Percentiles rank a stretch among this genome's conserved stretches.
Conservation (phyloP, 1,140 invertebrate genomes). For the Drosophila dunni region DNA sequence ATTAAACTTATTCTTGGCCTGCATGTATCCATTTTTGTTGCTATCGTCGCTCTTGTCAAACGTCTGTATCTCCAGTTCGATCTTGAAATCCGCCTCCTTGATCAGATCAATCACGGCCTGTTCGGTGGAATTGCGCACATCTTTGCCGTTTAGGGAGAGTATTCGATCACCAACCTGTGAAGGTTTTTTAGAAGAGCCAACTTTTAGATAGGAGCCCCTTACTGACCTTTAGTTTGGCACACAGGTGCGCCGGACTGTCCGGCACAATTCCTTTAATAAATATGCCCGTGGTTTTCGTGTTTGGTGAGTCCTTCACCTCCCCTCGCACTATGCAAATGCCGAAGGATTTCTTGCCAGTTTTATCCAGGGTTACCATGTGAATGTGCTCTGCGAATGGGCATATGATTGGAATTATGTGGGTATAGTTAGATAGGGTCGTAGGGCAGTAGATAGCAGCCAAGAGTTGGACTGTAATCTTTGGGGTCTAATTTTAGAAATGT, state of each 20-base stretch:
- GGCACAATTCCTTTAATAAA: slow-evolving; percentile 99
- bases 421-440: too few species aligned
- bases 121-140: slow-evolving; percentile 95
- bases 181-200: background rate
- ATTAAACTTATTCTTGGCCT: slow-evolving; percentile 74
- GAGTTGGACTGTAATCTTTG: too few species aligned
- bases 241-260: slow-evolving; percentile 96
- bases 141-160: slow-evolving; percentile 96
- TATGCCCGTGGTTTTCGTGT: slow-evolving; percentile 92
- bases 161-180: slow-evolving; percentile 94
- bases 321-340: slow-evolving; percentile 99
- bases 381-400: slow-evolving; percentile 57
- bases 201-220: background rate
- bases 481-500: too few species aligned
- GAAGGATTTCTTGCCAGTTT: slow-evolving; percentile 86
- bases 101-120: slow-evolving; percentile 98
- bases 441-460: too few species aligned
- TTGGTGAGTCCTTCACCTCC: slow-evolving; percentile 87
- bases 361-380: slow-evolving; percentile 79
- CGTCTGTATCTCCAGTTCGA: slow-evolving; percentile 96
- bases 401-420: background rate
- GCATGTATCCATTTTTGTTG: slow-evolving; percentile 69
- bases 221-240: slow-evolving; percentile 92
- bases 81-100: slow-evolving; percentile 94
- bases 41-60: slow-evolving; percentile 85